phyloP scores from a whole-genome alignment of 2,113 vertebrate species.

The Myodes glareolus region DNA sequence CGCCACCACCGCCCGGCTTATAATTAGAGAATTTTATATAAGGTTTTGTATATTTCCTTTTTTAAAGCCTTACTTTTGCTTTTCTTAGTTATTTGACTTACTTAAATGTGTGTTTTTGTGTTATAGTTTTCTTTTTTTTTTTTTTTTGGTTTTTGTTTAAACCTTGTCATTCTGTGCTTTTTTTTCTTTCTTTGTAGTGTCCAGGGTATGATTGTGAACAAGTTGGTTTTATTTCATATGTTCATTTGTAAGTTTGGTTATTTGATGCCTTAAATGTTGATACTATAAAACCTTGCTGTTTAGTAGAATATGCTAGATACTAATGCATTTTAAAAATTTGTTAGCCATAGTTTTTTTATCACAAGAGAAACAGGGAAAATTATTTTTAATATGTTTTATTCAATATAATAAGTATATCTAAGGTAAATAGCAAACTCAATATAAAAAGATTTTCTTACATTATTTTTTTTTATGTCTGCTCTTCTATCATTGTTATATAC shows the following conservation, averaged over 20 bases:
- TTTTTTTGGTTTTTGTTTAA: slow-evolving; percentile 50
- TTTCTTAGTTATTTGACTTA: slow-evolving; percentile 29
- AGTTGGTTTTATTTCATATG: slow-evolving; percentile 67
- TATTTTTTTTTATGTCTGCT: slow-evolving; percentile 18
- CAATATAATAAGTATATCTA: slow-evolving; percentile 14
- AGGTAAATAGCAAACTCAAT: slow-evolving; percentile 48
- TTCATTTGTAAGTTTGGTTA: slow-evolving; percentile 68
- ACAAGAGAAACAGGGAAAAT: slow-evolving; percentile 12
- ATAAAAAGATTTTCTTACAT: not conserved
- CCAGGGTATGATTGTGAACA: slow-evolving; percentile 62
- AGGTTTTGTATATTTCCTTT: slow-evolving; percentile 34
- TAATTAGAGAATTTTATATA: slow-evolving; percentile 39
- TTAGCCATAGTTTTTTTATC: not conserved
- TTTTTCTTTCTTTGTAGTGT: slow-evolving; percentile 61
- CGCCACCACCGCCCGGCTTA: no score
- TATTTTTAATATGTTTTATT: slow-evolving; percentile 38
- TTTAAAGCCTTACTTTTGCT: slow-evolving; percentile 29
- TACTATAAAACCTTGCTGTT: slow-evolving; percentile 20
- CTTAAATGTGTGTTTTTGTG: slow-evolving; percentile 1
- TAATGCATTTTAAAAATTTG: slow-evolving; percentile 50
- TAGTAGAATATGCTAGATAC: slow-evolving; percentile 1
- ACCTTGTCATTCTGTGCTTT: slow-evolving; percentile 16
- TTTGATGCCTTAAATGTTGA: slow-evolving; percentile 52
- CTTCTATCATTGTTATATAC: not conserved
- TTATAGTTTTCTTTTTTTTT: not conserved